These are phyloP conservation scores for Percina caprodes DNA, from an alignment of 2,113 vertebrate species.

Conservation along the genomic window DNA sequence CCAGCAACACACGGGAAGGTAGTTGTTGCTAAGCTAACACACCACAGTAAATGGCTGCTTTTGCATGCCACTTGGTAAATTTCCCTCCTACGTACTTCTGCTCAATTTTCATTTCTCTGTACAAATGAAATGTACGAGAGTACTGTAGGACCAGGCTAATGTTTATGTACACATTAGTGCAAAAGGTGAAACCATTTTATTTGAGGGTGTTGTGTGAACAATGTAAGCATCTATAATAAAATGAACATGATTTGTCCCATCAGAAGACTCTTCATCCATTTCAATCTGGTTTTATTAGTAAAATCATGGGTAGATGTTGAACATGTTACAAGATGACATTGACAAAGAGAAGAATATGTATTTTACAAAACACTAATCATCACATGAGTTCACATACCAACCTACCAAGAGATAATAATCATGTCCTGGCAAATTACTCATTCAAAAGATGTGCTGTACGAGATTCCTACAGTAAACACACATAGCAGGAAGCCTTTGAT, in stretches of 20 bases:
- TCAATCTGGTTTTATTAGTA: not conserved
- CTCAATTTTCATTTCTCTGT: too few relatives aligned
- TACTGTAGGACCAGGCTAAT: too few relatives aligned
- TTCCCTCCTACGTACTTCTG: too few relatives aligned
- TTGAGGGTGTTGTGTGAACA: not conserved
- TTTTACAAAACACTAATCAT: not conserved
- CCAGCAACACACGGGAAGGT: not conserved
- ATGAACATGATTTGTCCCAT: not conserved
- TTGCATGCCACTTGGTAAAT: not conserved
- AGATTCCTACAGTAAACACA: not conserved
- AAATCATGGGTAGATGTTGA: not conserved
- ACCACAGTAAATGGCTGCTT: too few relatives aligned
- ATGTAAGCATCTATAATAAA: not conserved
- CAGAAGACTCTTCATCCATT: not conserved
- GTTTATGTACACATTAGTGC: too few relatives aligned
- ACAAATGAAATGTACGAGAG: too few relatives aligned
- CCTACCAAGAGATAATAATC: not conserved
- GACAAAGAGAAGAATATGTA: not conserved
- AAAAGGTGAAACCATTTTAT: not conserved
- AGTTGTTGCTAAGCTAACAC: not conserved
- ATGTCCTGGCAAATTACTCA: not conserved
- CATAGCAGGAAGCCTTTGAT: not conserved
- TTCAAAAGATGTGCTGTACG: not conserved
- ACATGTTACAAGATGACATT: not conserved
- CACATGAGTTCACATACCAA: rapidly evolving